Conservation (phyloP, 2,797 vertebrate genomes). For the Squalus acanthias region DNA sequence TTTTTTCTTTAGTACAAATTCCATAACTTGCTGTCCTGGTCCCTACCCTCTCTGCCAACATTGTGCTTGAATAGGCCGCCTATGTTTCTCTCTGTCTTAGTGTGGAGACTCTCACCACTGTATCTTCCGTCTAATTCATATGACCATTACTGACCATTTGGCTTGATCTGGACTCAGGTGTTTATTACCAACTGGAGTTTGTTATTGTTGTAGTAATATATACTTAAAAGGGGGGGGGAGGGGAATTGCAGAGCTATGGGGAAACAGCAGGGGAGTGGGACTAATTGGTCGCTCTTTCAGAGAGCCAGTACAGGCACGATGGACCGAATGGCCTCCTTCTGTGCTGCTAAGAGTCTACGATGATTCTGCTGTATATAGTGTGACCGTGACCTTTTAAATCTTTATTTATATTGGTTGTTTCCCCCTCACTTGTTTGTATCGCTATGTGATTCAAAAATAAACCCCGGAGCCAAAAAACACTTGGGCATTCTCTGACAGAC, state of each 20-base stretch:
- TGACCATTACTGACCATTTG: background rate
- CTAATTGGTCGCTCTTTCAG: background rate
- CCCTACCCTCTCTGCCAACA: background rate
- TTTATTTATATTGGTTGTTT: background rate
- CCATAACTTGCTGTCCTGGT: background rate
- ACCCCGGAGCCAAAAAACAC: background rate
- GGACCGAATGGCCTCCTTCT: background rate
- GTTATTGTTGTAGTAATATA: background rate
- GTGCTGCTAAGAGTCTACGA: background rate
- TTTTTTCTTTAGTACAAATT: background rate
- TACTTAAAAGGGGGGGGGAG: background rate
- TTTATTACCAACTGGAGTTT: background rate
- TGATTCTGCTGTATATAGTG: background rate
- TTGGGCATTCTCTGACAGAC: background rate
- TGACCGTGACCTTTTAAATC: background rate
- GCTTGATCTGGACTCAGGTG: background rate
- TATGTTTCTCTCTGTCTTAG: background rate
- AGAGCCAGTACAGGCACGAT: background rate
- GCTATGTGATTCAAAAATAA: background rate
- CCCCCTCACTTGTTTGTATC: background rate
- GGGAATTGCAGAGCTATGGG: background rate
- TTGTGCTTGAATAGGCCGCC: background rate
- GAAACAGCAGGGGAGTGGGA: background rate
- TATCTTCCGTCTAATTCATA: background rate
- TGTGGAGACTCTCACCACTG: background rate